Evolutionary conservation across 2,888 invertebrate genomes (phyloP).

Genomic region (Fabriciana adippe): DNA sequence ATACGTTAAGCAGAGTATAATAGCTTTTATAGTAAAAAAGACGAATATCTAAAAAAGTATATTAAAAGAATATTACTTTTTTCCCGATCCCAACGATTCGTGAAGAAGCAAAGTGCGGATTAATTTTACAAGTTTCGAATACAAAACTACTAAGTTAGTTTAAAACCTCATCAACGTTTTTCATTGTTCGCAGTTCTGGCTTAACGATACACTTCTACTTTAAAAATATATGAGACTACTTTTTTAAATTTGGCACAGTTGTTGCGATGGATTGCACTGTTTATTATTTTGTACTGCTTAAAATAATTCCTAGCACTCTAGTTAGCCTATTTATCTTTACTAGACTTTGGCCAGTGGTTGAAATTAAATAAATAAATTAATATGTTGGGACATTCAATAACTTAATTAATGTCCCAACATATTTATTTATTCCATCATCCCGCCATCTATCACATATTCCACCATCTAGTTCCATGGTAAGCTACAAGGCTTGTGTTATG

Average conservation of each 20-base stretch:
- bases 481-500: too few species aligned
- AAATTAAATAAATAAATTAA: too few species aligned
- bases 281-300: too few species aligned
- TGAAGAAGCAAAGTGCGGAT: conserved; percentile 22
- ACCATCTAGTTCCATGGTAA: too few species aligned
- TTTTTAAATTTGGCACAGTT: not conserved
- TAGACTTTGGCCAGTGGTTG: too few species aligned
- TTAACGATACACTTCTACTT: conserved; percentile 9
- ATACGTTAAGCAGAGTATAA: conserved; percentile 1
- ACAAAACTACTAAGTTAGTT: conserved; percentile 23
- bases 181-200: conserved; percentile 18
- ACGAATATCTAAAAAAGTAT: conserved; percentile 12
- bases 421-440: too few species aligned
- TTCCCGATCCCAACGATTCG: conserved; percentile 21
- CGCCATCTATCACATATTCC: too few species aligned
- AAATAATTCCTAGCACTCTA: too few species aligned
- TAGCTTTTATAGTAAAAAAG: conserved; percentile 7
- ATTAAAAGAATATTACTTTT: conserved; percentile 18
- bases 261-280: not conserved
- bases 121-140: conserved; percentile 21
- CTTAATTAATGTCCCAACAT: too few species aligned
- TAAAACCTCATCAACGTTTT: conserved; percentile 24
- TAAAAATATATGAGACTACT: conserved; percentile 14
- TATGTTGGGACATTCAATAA: too few species aligned
- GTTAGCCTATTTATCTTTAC: too few species aligned